Percentiles rank a stretch among this genome's conserved stretches.
These are phyloP conservation scores for Pogona vitticeps DNA, from an alignment of 2,113 vertebrate species.

Conservation along the genomic window DNA sequence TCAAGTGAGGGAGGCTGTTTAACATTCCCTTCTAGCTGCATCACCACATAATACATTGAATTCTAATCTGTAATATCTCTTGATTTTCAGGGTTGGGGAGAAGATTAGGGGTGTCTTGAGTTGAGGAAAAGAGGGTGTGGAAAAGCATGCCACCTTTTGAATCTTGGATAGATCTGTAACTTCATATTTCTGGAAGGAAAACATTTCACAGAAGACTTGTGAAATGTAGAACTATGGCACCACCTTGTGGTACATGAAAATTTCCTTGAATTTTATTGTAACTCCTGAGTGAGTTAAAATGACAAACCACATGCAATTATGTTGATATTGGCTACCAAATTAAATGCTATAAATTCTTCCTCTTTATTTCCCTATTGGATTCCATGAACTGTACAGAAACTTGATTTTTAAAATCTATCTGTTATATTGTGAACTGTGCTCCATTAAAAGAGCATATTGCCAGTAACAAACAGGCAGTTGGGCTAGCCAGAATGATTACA, in stretches of 20 bases:
- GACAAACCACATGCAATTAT: too few species aligned
- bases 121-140: background rate
- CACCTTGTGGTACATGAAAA: slow-evolving; percentile 69
- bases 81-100: background rate
- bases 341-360: background rate
- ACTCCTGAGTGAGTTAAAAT: background rate
- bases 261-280: background rate
- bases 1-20: background rate
- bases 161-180: background rate
- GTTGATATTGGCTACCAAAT: background rate
- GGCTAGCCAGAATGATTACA: background rate
- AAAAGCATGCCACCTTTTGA: background rate
- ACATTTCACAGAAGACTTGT: background rate
- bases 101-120: background rate
- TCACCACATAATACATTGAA: background rate
- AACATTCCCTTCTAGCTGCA: background rate
- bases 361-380: background rate
- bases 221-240: slow-evolving; percentile 53
- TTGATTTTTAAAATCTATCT: background rate
- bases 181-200: slow-evolving; percentile 2
- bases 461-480: too few species aligned
- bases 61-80: background rate
- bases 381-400: background rate
- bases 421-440: background rate
- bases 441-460: background rate